Base-by-base conservation (phyloP, 1,140 invertebrate species). In the Polypedilum vanderplanki region DNA sequence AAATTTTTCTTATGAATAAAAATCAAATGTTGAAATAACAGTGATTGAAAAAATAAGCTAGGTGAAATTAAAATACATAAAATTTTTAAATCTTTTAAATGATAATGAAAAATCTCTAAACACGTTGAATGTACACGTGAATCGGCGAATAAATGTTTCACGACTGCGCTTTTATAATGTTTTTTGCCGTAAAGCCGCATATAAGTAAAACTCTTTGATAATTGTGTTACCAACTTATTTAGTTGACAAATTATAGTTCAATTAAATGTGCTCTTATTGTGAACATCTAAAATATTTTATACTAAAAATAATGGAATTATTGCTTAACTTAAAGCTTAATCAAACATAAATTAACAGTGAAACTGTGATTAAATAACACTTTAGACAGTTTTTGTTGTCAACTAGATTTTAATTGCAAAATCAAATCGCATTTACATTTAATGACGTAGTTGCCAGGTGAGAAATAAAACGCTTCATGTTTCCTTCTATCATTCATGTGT, bases 81-180 rank as follows among this genome's bases (percentile, higher is more conserved):
- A 33, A 33, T 33, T 33, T 33, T 33, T 3, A 33, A 33, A 33
- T 33, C 24, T 33, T n/a, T 3, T 1, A 33, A 33, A 33, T 33
- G 24, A 5, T 33, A 33, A 33, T 33, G n/a, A 33, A 33, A 33
- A 33, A 33, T 33, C 24, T 33, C 24, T 1, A 57, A 57, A n/a
- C 46, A 57, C 46, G 46, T 57, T 57, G 46, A 57, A 57, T n/a
- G 4, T n/a, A 57, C 46, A 57, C 46, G 46, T 57, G 46, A 57
- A 12, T 57, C 46, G 12, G 46, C n/a, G 46, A 57, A 57, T n/a
- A 15, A 57, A n/a, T 57, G 46, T 15, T n/a, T 15, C 46, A 57
- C 46, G 46, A 57, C n/a, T 57, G 46, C 46, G 46, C 46, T 57
- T 57, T 57, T n/a, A n/a, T 12, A 57, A 57, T 57, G 46, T 57